phyloP scores from a whole-genome alignment of 2,888 invertebrate species.

The Rotaria macrura region DNA sequence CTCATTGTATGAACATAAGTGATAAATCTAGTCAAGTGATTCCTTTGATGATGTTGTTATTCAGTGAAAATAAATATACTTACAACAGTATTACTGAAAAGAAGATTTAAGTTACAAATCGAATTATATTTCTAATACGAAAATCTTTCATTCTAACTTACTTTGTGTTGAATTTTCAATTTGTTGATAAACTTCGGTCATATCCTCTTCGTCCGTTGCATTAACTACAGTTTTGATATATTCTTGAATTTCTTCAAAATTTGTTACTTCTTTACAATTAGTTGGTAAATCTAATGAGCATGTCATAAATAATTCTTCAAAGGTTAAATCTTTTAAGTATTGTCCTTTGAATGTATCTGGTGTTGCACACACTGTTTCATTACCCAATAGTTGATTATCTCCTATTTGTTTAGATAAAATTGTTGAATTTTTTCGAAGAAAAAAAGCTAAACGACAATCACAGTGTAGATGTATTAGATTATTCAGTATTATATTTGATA shows the following conservation, averaged over 20 bases:
- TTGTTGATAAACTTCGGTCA: no score
- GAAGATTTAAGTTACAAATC: no score
- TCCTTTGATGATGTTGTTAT: no score
- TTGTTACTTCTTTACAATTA: neutral
- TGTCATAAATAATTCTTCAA: neutral
- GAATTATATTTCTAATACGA: no score
- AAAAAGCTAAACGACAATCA: slow-evolving; percentile 17
- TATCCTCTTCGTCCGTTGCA: neutral
- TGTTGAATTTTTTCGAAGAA: neutral
- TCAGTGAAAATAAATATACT: no score
- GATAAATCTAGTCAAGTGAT: no score
- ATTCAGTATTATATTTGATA: neutral
- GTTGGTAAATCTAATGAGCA: neutral
- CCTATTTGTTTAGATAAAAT: neutral
- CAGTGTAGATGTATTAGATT: neutral
- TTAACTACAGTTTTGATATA: neutral
- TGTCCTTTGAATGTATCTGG: neutral
- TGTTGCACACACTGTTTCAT: neutral
- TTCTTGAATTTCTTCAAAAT: neutral
- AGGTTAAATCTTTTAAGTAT: neutral
- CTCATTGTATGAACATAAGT: no score
- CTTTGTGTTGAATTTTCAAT: neutral
- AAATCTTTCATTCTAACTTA: neutral
- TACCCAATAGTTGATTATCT: neutral
- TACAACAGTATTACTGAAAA: no score